Evolutionary conservation across 2,113 vertebrate genomes (phyloP), one percentile per base, ranked within the genome.

Genomic region (Myrmecophaga tridactyla): DNA sequence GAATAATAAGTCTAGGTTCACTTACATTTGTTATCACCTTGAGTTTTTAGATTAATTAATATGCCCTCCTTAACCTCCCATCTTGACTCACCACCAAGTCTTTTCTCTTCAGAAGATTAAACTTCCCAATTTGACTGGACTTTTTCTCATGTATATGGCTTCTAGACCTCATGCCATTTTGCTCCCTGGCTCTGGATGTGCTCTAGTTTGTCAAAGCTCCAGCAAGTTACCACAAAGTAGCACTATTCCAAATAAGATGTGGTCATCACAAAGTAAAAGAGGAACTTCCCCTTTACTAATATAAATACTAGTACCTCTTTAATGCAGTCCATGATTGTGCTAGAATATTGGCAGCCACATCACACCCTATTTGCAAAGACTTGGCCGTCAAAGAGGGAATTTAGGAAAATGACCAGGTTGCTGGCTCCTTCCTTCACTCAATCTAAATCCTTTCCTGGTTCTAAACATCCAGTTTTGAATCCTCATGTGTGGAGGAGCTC

Each of bases 91-190:
- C 23, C 36, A 85, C 29, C 34, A 94, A 29, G 10, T 67, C n/a
- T 63, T 86, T 14, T 92, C 82, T 94, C 82, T 94, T 86, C 27
- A 72, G 56, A 72, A 92, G 89, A 63, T 63, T 63, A 70, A 84
- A 31, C 51, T 69, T 88, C 14, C 15, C 65, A 78, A 18, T 72
- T 60, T 41, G 25, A 83, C 1, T 51, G 53, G 78, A 51, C 34
- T 36, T 36, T 78, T 81, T 88, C n/a, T 93, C 60, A 70, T 85
- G 23, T 39, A 75, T 25, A 17, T 36, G 25, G 48, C 87, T 95
- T 89, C 53, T 46, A 93, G 63, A 84, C 0, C 27, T 34, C 14
- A n/a, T 75, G 29, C 36, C 51, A 10, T 92, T 86, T 78, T 83
- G 12, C 75, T 94, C 46, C 82, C 8, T 67, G 48, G 21, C 34